These are phyloP conservation scores for Lathamus discolor DNA, from an alignment of 2,113 vertebrate genomes.

Conservation along the genomic window DNA sequence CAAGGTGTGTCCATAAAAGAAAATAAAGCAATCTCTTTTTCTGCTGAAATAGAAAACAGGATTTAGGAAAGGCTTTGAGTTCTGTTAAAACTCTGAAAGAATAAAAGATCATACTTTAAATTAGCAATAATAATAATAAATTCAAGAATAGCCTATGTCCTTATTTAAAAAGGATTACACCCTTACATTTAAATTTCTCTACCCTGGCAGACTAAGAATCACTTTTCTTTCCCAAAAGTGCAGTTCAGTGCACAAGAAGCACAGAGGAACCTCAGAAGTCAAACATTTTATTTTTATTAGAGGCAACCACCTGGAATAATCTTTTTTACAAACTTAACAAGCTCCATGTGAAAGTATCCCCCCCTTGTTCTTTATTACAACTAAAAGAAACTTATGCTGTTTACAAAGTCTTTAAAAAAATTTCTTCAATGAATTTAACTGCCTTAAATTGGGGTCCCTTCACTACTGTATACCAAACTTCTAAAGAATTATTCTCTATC, in stretches of 20 bases:
- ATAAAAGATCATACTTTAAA: neutral
- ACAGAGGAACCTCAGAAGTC: neutral
- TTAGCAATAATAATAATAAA: neutral
- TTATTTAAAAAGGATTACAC: neutral
- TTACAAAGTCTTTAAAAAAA: neutral
- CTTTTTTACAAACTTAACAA: neutral
- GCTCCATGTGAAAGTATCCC: neutral
- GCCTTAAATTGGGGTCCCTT: neutral
- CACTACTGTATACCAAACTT: neutral
- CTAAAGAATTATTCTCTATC: neutral
- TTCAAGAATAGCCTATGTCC: fast-evolving
- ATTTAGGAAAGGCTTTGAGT: neutral
- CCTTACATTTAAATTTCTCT: neutral
- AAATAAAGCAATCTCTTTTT: neutral
- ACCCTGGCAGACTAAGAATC: neutral
- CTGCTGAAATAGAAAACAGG: neutral
- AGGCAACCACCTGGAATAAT: neutral
- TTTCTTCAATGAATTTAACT: neutral
- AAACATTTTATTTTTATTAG: neutral
- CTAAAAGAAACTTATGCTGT: neutral
- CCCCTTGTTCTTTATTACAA: neutral
- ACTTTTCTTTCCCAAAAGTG: neutral
- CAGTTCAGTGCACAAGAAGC: neutral
- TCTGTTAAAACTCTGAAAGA: neutral
- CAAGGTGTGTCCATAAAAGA: neutral